These are phyloP conservation scores for Galleria mellonella DNA, from an alignment of 1,140 invertebrate genomes.

Conservation along the genomic window DNA sequence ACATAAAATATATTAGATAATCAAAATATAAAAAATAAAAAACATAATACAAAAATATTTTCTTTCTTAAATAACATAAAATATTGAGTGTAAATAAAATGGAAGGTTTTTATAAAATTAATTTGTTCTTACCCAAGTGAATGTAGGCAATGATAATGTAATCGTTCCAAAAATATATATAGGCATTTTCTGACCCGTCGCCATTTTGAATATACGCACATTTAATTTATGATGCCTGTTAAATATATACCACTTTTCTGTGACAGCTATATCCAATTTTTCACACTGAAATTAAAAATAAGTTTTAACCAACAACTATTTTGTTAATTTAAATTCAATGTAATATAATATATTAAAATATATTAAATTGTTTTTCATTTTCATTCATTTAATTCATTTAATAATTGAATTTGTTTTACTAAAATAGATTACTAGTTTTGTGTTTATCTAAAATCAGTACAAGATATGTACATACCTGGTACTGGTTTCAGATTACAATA, in stretches of 20 bases:
- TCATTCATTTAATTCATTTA: no score
- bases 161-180: slow-evolving; percentile 57
- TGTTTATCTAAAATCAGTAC: no score
- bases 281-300: slow-evolving; percentile 49
- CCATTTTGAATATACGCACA: slow-evolving; percentile 46
- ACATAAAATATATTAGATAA: slow-evolving; percentile 1
- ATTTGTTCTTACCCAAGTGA: slow-evolving; percentile 59
- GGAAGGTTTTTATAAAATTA: no score
- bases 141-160: slow-evolving; percentile 46
- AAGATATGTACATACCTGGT: no score
- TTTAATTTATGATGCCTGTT: slow-evolving; percentile 30
- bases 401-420: no score
- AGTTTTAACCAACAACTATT: not conserved
- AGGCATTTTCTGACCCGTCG: slow-evolving; percentile 48
- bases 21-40: slow-evolving; percentile 1
- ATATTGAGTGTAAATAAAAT: not conserved
- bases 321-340: not conserved
- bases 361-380: not conserved
- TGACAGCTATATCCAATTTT: slow-evolving; percentile 33
- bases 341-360: not conserved
- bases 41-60: not conserved
- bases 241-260: slow-evolving; percentile 59
- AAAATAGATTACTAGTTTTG: no score
- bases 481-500: no score
- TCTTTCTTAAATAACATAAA: not conserved